phyloP scores from a whole-genome alignment of 1,140 invertebrate species.

The Galleria mellonella region DNA sequence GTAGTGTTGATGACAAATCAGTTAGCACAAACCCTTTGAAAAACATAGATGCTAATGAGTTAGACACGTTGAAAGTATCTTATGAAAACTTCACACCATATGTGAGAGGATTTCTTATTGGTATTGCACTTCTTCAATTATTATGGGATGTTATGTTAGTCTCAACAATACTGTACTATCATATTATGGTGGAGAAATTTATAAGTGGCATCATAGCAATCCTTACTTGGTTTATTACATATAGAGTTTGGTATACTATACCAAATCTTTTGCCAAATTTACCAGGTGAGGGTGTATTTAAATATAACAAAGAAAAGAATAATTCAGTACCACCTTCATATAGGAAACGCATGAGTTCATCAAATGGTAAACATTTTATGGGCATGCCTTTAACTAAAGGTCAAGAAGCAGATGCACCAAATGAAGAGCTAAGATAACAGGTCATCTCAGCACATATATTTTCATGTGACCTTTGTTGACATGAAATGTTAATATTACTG shows the following conservation, averaged over 20 bases:
- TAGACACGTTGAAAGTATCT: slow-evolving; percentile 80
- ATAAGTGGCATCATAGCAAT: slow-evolving; percentile 90
- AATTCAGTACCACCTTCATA: slow-evolving; percentile 28
- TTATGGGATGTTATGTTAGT: slow-evolving; percentile 96
- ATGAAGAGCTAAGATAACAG: slow-evolving; percentile 42
- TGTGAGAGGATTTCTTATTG: slow-evolving; percentile 86
- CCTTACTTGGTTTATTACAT: slow-evolving; percentile 93
- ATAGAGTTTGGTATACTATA: slow-evolving; percentile 86
- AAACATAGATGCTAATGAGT: slow-evolving; percentile 80
- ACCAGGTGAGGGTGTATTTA: slow-evolving; percentile 87
- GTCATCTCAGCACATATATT: neutral
- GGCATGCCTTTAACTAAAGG: slow-evolving; percentile 82
- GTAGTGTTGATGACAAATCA: slow-evolving; percentile 76
- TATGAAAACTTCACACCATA: slow-evolving; percentile 88
- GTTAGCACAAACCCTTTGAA: slow-evolving; percentile 79
- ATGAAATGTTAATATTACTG: no score
- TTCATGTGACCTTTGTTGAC: neutral
- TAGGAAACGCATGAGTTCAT: slow-evolving; percentile 48
- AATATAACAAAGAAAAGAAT: slow-evolving; percentile 79
- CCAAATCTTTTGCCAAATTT: slow-evolving; percentile 77
- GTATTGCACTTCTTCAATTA: slow-evolving; percentile 85
- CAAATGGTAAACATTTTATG: slow-evolving; percentile 82
- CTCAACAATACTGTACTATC: slow-evolving; percentile 94
- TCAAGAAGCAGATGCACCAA: slow-evolving; percentile 33
- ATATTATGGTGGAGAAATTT: slow-evolving; percentile 96